Evolutionary conservation across 2,797 vertebrate genomes (phyloP), one percentile per base, ranked within the genome.

Genomic region (Diglossa cyanea): DNA sequence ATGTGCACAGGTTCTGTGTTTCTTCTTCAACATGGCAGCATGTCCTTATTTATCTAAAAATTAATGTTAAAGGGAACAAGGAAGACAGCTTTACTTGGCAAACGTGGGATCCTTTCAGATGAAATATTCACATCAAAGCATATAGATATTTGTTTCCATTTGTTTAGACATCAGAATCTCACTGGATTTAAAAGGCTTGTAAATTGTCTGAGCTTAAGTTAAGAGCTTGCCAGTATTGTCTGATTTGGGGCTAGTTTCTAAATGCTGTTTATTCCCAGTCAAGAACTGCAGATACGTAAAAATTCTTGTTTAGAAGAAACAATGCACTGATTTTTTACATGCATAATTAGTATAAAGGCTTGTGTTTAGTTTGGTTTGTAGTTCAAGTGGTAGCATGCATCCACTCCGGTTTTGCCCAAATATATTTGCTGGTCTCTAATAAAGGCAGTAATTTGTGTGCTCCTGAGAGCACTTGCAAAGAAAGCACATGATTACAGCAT

Each of bases 161-260:
- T 96, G 70, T 90, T 92, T 90, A 84, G 80, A 83, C 77, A 70
- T 84, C 40, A 61, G 48, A 93, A 90, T 85, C 84, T 92, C 80
- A 66, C 42, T 91, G 65, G 57, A 71, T 95, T 94, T 91, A 40
- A 87, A 51, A 85, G 54, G 23, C 53, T 79, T 87, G 53, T 50
- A 86, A 85, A 92, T 89, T 71, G 67, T 73, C 67, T 5, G 23
- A 79, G 70, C 25, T 79, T 87, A 90, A 18, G 2, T 68, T 72
- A 88, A 60, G 58, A 90, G 44, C 28, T 85, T 95, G 33, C 35
- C 54, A 51, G 35, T 37, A 24, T 51, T 88, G 28, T 25, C 58
- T 88, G 55, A 81, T 88, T 55, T 68, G 28, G 31, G 65, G 50
- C 7, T 74, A 74, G 15, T 44, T 78, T 88, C 72, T 62, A 90